phyloP scores from a whole-genome alignment of 2,113 vertebrate species.

The Pseudopipra pipra region DNA sequence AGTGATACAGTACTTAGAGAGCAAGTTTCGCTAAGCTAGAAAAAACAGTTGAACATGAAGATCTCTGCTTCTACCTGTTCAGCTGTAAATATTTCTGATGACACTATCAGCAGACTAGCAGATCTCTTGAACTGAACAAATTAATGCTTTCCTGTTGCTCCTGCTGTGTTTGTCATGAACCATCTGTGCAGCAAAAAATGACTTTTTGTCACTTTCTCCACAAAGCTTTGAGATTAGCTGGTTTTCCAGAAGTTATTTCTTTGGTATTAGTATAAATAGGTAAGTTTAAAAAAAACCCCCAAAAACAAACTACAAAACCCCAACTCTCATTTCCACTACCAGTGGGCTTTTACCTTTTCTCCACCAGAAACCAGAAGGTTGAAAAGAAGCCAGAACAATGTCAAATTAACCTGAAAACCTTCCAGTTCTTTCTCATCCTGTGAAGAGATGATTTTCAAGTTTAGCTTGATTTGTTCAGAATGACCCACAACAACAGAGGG shows the following conservation, averaged over 20 bases:
- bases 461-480: background rate
- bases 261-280: background rate
- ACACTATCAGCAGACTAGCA: background rate
- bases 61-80: background rate
- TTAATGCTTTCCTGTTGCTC: background rate
- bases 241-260: conserved; percentile 4
- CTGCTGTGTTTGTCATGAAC: background rate
- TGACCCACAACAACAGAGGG: background rate
- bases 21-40: background rate
- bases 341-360: background rate
- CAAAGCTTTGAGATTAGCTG: conserved; percentile 3
- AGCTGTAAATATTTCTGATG: conserved; percentile 1
- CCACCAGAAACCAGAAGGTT: background rate
- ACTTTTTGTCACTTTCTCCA: background rate
- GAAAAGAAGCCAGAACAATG: background rate
- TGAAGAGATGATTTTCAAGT: background rate
- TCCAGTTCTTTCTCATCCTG: background rate
- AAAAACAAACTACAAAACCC: background rate
- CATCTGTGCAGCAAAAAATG: background rate
- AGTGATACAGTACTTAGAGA: background rate
- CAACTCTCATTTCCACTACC: background rate
- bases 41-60: background rate
- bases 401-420: background rate
- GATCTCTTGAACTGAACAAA: background rate
- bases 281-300: background rate